These are phyloP conservation scores for Stercorarius parasiticus DNA, from an alignment of 2,113 vertebrate species.

Conservation along the genomic window DNA sequence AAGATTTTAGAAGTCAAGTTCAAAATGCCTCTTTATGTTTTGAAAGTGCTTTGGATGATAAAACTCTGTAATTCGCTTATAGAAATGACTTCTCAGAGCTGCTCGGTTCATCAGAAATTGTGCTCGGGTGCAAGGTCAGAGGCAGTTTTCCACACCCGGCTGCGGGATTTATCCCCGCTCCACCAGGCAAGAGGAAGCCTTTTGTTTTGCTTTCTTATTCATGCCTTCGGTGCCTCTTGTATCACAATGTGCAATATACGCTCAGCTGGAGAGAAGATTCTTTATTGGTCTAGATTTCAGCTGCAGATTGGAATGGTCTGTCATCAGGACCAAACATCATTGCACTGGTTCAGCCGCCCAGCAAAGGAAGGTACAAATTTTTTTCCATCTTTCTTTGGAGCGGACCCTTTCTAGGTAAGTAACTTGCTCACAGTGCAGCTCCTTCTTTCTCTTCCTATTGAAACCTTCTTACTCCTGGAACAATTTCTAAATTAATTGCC, in stretches of 20 bases:
- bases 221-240: not conserved
- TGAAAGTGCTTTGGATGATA: not conserved
- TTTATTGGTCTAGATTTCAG: not conserved
- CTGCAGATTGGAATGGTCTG: not conserved
- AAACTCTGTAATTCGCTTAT: not conserved
- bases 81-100: not conserved
- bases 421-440: not conserved
- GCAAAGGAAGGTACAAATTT: rapidly evolving
- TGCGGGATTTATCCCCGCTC: not conserved
- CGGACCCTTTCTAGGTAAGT: not conserved
- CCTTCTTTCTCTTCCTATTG: not conserved
- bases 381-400: not conserved
- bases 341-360: not conserved
- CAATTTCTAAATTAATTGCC: not conserved
- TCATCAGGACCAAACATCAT: not conserved
- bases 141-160: not conserved
- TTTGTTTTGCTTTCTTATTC: not conserved
- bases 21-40: not conserved
- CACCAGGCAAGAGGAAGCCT: not conserved
- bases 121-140: not conserved
- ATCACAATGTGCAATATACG: not conserved
- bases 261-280: not conserved
- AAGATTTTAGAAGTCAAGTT: not conserved
- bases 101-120: not conserved
- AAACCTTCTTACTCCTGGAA: not conserved